Evolutionary conservation across 2,888 invertebrate species (phyloP).

Genomic region (Hirtodrosophila trivittata): DNA sequence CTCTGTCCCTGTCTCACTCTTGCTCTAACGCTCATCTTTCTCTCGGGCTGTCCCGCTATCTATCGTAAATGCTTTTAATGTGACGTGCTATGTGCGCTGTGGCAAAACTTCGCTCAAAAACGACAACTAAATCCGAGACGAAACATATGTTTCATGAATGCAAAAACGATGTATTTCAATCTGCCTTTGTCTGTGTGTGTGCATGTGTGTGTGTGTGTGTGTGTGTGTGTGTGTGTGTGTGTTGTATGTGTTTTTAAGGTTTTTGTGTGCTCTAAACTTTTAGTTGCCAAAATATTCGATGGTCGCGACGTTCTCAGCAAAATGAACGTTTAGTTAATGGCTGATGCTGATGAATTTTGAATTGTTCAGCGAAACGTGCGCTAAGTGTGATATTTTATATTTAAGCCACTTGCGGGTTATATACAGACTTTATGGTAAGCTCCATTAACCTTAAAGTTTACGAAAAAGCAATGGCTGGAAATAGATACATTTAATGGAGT

Average conservation of each 20-base stretch:
- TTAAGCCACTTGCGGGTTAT: constrained; percentile 11
- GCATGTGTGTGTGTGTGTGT: constrained; percentile 8
- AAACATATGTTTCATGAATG: constrained; percentile 68
- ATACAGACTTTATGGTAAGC: neutral
- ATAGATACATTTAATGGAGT: too few species aligned
- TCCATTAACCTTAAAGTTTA: too few species aligned
- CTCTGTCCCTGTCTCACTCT: neutral
- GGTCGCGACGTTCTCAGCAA: constrained; percentile 26
- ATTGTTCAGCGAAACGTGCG: constrained; percentile 20
- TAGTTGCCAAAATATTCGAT: constrained; percentile 27
- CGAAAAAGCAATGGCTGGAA: too few species aligned
- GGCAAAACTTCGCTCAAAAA: constrained; percentile 55
- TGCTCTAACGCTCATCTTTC: constrained; percentile 9
- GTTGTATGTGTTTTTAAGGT: constrained; percentile 12
- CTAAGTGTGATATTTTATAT: constrained; percentile 14
- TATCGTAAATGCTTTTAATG: constrained; percentile 62
- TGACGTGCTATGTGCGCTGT: constrained; percentile 47
- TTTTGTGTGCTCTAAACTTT: constrained; percentile 45
- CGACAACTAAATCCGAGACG: constrained; percentile 57
- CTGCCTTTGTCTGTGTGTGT: constrained; percentile 22
- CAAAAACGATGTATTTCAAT: constrained; percentile 64
- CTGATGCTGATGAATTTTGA: constrained; percentile 50
- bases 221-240: constrained; percentile 13
- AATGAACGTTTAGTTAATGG: constrained; percentile 22
- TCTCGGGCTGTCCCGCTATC: constrained; percentile 10